Conservation (phyloP, 2,888 invertebrate species). For the Spicauda simplicius region DNA sequence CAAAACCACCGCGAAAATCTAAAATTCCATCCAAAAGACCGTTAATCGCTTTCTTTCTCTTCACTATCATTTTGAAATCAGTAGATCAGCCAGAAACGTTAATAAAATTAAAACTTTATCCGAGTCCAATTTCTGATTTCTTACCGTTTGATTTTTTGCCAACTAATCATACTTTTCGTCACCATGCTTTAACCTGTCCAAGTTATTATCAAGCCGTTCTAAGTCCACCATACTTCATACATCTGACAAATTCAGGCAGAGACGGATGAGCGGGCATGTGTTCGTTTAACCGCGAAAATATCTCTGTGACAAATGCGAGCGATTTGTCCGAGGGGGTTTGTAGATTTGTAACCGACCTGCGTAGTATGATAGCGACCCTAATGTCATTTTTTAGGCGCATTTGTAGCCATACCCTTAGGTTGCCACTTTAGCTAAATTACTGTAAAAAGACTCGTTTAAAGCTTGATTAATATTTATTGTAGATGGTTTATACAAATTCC, state of each 20-base stretch:
- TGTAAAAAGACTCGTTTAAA: background rate
- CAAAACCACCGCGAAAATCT: no score
- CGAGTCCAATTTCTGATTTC: no score
- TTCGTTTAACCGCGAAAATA: constrained; percentile 26
- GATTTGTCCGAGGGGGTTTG: constrained; percentile 44
- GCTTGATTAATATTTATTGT: background rate
- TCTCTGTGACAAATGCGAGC: constrained; percentile 36
- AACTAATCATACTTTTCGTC: background rate
- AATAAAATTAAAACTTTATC: no score
- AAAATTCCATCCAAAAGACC: no score
- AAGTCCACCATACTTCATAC: constrained; percentile 4
- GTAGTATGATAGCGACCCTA: constrained; percentile 28
- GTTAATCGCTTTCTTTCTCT: no score
- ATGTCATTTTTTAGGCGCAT: constrained; percentile 23
- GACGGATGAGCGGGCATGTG: constrained; percentile 28
- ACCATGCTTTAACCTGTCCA: background rate
- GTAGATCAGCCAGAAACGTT: no score
- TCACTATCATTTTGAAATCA: no score
- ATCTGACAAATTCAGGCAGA: constrained; percentile 12
- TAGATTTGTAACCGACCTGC: constrained; percentile 39
- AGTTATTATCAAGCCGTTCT: background rate
- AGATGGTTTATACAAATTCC: background rate
- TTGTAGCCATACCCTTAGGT: background rate
- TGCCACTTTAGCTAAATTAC: background rate
- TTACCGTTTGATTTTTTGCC: no score